Conservation (phyloP, 2,113 vertebrate species). For the Rhizomys pruinosus region DNA sequence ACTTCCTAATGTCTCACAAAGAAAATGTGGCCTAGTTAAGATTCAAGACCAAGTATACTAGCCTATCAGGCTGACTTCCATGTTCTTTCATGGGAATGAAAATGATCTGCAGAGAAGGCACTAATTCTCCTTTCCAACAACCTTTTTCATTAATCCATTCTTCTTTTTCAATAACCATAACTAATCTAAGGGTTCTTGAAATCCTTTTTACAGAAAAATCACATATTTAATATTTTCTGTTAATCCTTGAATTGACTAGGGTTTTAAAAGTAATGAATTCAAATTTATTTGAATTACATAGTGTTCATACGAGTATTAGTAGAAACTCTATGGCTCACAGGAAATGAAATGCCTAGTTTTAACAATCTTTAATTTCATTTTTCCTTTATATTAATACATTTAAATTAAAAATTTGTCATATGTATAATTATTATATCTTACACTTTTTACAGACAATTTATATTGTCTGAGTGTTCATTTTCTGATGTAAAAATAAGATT, state of each 20-base stretch:
- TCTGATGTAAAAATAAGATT: background rate
- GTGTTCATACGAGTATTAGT: background rate
- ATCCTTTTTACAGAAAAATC: slow-evolving; percentile 50
- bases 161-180: slow-evolving; percentile 49
- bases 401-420: background rate
- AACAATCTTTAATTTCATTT: background rate
- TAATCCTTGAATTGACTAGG: slow-evolving; percentile 28
- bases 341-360: background rate
- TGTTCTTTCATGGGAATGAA: slow-evolving; percentile 18
- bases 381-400: background rate
- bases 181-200: slow-evolving; percentile 16
- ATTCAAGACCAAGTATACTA: background rate
- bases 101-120: slow-evolving; percentile 1
- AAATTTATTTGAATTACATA: slow-evolving; percentile 38
- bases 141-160: background rate
- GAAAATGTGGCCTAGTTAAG: background rate
- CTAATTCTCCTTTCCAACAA: slow-evolving; percentile 55
- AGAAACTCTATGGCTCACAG: background rate
- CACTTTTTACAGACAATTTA: background rate
- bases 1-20: background rate
- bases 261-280: slow-evolving; percentile 47
- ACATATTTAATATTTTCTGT: slow-evolving; percentile 53
- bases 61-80: background rate
- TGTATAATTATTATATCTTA: too few species aligned
- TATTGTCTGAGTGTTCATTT: background rate